Base-by-base conservation (phyloP, 1,140 invertebrate genomes). In the Drosophila murphyi region DNA sequence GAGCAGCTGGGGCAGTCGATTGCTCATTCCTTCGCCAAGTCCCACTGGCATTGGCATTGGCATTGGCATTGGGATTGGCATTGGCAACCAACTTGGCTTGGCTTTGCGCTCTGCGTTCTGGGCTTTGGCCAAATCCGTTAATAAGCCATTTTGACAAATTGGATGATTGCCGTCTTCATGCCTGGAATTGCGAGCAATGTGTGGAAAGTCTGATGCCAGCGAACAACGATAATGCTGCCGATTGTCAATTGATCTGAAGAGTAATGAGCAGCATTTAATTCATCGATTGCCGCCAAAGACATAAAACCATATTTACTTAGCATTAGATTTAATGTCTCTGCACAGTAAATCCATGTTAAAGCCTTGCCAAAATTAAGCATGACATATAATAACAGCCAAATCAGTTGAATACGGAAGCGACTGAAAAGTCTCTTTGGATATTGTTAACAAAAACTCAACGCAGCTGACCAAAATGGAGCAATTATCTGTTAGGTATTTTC, bases 61-160 rank as follows among this genome's bases (percentile, higher is more conserved):
- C 82, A 72, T 76, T 82, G 65, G 75, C 80, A 86, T 71, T 81
- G 62, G 67, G 64, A 74, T 74, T 78, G 82, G 43, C 82, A 72
- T 81, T 82, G 78, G 60, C 20, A 20, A 20, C 20, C 20, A 20
- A 20, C 62, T 55, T 68, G 62, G 65, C 72, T 74, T 55, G 52
- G 60, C 51, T 39, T 61, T 45, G 47, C 29, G 61, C 51, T 31
- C 35, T 47, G 65, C 65, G 71, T 76, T 79, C 67, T 86, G 60
- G 72, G 82, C 82, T 87, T 75, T 47, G 48, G 74, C 78, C 55
- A 83, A 87, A 87, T 88, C 85, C 83, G 83, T 71, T 89, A 87
- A 88, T 87, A 87, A 87, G 83, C 83, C 83, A 80, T 87, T 87
- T 83, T 87, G 83, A 87, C 82, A 87, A 87, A 88, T 87, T 87